Evolutionary conservation across 2,888 invertebrate genomes (phyloP), one percentile per base, ranked within the genome.

Genomic region (Cheiracanthium punctorium): DNA sequence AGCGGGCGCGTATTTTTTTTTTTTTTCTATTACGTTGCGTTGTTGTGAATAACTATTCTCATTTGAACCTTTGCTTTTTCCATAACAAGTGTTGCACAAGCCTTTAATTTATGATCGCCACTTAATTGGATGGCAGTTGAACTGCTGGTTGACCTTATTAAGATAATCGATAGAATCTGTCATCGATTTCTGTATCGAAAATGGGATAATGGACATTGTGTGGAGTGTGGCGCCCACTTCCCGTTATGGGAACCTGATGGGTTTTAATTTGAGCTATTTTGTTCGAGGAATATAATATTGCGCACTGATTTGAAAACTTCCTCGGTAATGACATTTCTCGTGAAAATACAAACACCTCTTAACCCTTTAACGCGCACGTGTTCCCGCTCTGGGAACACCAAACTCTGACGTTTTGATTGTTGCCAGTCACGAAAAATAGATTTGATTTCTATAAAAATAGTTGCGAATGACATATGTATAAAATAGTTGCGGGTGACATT

Each of bases 61-160:
- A 67, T 67, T 67, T 67, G 67, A 67, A 67, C 67, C 67, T 67
- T 67, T 32, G n/a, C 17, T n/a, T n/a, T n/a, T 67, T 17, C 30
- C 4, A 67, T 67, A 67, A 67, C 67, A 67, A 30, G 32, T 67
- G 30, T 67, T 67, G n/a, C 67, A 32, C 32, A 67, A 67, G 17
- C 30, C 4, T 32, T 67, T 67, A 67, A 67, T 67, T 67, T 67
- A 67, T 32, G n/a, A 12, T n/a, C 58, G 30, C 5, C 37, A 28
- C 37, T 79, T 79, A 79, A 79, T 79, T 79, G 79, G 79, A 52
- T 20, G 24, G 58, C n/a, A 37, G 37, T 29, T 71, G 71, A 58
- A 24, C 37, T 52, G 37, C 30, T 32, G 20, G 30, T 48, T 77
- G 69, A 52, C 43, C 77, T 32, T 48, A 77, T 77, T 69, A 77